A percentile compares a stretch with the other conserved stretches of the same genome.
Conservation (phyloP, 1,140 invertebrate species). For the Anagrus nilaparvatae region DNA sequence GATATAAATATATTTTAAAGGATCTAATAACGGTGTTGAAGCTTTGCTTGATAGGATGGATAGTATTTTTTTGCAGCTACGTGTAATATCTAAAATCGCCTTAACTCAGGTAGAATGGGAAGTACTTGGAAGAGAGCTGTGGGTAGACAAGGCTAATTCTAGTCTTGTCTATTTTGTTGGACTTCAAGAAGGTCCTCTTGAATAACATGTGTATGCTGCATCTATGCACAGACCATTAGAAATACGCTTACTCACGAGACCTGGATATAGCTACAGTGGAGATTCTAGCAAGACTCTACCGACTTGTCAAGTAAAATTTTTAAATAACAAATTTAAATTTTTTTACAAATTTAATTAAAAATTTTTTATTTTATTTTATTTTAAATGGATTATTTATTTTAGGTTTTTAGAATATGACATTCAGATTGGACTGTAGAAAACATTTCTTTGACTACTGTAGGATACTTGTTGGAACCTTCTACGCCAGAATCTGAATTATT, state of each 20-base stretch:
- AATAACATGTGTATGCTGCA: constrained; percentile 75
- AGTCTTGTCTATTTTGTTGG: constrained; percentile 78
- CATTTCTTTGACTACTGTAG: constrained; percentile 53
- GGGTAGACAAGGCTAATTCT: constrained; percentile 61
- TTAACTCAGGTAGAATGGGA: constrained; percentile 77
- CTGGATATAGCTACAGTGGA: constrained; percentile 68
- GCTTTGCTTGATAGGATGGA: constrained; percentile 42
- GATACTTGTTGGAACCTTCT: constrained; percentile 58
- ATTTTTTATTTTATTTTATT: too few relatives aligned
- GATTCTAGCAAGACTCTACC: constrained; percentile 78
- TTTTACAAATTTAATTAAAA: too few relatives aligned
- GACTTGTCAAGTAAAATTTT: constrained; percentile 49
- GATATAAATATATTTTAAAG: constrained; percentile 21
- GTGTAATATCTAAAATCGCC: constrained; percentile 54
- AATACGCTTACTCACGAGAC: constrained; percentile 58
- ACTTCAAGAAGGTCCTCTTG: constrained; percentile 66
- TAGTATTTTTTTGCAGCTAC: constrained; percentile 46
- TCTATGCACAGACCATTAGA: constrained; percentile 56
- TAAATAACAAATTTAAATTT: constrained; percentile 1
- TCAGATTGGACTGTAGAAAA: constrained; percentile 53
- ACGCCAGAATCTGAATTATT: constrained; percentile 49
- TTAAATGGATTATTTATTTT: too few relatives aligned
- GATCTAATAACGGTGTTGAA: constrained; percentile 41
- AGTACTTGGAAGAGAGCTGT: constrained; percentile 63
- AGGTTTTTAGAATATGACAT: constrained; percentile 63